phyloP scores from a whole-genome alignment of 1,140 invertebrate species.

The Pseudomyrmex sp. region DNA sequence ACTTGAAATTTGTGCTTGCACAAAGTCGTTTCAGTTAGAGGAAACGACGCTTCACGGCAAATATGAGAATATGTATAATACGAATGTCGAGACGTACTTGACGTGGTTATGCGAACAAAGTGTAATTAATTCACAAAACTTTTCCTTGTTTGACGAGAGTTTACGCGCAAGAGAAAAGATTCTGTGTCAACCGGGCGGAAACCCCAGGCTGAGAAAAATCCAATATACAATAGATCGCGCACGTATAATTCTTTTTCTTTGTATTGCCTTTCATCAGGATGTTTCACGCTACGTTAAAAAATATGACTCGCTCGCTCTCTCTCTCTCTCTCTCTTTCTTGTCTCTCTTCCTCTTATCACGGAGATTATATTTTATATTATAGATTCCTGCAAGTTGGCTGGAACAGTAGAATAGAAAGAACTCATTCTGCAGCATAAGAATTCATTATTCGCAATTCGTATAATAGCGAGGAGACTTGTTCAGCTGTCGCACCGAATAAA shows the following conservation, averaged over 20 bases:
- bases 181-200: slow-evolving; percentile 34
- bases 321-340: neutral
- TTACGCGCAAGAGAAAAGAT: slow-evolving; percentile 46
- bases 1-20: slow-evolving; percentile 38
- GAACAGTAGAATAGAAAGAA: slow-evolving; percentile 43
- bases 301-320: slow-evolving; percentile 3
- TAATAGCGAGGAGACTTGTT: slow-evolving; percentile 48
- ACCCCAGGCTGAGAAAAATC: slow-evolving; percentile 27
- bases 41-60: slow-evolving; percentile 21
- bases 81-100: slow-evolving; percentile 44
- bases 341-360: neutral
- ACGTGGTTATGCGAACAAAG: slow-evolving; percentile 41
- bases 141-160: slow-evolving; percentile 50
- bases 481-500: slow-evolving; percentile 49
- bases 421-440: slow-evolving; percentile 26
- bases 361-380: slow-evolving; percentile 48
- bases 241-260: slow-evolving; percentile 31
- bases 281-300: slow-evolving; percentile 22
- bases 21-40: slow-evolving; percentile 30
- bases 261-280: neutral
- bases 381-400: slow-evolving; percentile 36
- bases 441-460: slow-evolving; percentile 53
- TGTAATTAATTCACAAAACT: slow-evolving; percentile 55
- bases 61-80: slow-evolving; percentile 47
- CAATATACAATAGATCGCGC: slow-evolving; percentile 31